phyloP scores from a whole-genome alignment of 2,888 invertebrate genomes.

The Aleiodes leptofemur region DNA sequence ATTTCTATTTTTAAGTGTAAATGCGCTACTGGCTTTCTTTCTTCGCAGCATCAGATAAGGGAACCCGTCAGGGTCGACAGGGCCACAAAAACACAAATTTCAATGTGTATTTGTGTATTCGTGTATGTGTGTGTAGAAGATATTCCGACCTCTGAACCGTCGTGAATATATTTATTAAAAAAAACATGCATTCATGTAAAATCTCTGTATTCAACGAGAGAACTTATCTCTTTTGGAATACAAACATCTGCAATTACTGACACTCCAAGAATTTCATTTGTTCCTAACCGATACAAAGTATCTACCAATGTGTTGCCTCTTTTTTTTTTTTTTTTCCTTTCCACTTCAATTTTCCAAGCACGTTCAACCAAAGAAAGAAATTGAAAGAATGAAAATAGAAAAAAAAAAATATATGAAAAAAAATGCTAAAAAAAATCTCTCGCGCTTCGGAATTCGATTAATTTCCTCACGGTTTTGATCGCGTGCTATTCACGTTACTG shows the following conservation, averaged over 20 bases:
- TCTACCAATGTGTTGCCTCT: not conserved
- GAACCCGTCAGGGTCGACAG: slow-evolving; percentile 18
- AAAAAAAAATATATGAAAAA: not conserved
- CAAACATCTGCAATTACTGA: slow-evolving; percentile 29
- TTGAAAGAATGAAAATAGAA: slow-evolving; percentile 17
- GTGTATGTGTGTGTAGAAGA: not conserved
- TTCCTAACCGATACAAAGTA: too few species aligned
- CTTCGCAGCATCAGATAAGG: slow-evolving; percentile 26
- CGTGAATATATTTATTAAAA: slow-evolving; percentile 4
- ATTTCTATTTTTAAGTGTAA: not conserved
- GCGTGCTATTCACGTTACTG: slow-evolving; percentile 17
- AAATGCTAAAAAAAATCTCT: not conserved
- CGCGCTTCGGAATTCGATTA: slow-evolving; percentile 39
- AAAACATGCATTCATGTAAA: not conserved
- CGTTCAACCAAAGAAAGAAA: slow-evolving; percentile 2
- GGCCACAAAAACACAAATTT: slow-evolving; percentile 20
- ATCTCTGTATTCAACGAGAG: not conserved
- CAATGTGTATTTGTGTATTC: not conserved
- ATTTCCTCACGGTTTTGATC: slow-evolving; percentile 19
- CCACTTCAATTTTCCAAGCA: slow-evolving; percentile 14
- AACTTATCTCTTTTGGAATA: slow-evolving; percentile 27
- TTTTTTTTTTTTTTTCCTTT: slow-evolving; percentile 25
- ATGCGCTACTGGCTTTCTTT: slow-evolving; percentile 10
- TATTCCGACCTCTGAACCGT: slow-evolving; percentile 12
- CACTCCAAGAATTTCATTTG: slow-evolving; percentile 2